Conservation (phyloP, 2,888 invertebrate species). For the Eutolmus rufibarbis region DNA sequence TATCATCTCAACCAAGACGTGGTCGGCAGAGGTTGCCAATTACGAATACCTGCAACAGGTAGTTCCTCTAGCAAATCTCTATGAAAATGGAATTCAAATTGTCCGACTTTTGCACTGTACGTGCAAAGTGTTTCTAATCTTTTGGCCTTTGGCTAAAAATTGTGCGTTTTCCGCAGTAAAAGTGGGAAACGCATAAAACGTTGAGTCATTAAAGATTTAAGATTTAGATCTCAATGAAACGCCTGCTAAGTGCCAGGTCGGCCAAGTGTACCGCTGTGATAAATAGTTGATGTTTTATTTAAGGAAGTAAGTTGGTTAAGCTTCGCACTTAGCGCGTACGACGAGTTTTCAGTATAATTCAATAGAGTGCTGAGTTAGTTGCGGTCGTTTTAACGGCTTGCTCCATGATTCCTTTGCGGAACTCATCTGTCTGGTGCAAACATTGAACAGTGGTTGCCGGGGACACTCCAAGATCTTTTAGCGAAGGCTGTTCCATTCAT, state of each 20-base stretch:
- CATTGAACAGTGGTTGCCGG: not conserved
- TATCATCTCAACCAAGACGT: not conserved
- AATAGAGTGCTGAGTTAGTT: not conserved
- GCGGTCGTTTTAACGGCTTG: not conserved
- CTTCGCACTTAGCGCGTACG: not conserved
- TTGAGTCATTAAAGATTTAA: not conserved
- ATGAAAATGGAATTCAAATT: not conserved
- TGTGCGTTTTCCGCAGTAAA: not conserved
- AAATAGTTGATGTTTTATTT: not conserved
- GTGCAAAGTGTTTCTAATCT: not conserved
- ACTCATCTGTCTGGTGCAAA: not conserved
- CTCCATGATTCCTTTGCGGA: not conserved
- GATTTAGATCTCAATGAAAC: not conserved
- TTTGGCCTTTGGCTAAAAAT: not conserved
- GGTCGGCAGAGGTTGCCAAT: not conserved
- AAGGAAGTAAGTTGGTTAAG: not conserved
- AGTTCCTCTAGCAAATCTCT: not conserved
- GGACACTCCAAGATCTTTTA: not conserved
- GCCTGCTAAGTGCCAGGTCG: not conserved
- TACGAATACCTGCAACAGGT: not conserved
- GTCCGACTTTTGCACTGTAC: not conserved
- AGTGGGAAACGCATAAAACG: not conserved
- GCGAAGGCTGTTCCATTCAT: not conserved
- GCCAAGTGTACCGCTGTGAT: not conserved
- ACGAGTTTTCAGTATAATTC: not conserved